Evolutionary conservation across 2,888 invertebrate species (phyloP).

Genomic region (Nyleta sp.): DNA sequence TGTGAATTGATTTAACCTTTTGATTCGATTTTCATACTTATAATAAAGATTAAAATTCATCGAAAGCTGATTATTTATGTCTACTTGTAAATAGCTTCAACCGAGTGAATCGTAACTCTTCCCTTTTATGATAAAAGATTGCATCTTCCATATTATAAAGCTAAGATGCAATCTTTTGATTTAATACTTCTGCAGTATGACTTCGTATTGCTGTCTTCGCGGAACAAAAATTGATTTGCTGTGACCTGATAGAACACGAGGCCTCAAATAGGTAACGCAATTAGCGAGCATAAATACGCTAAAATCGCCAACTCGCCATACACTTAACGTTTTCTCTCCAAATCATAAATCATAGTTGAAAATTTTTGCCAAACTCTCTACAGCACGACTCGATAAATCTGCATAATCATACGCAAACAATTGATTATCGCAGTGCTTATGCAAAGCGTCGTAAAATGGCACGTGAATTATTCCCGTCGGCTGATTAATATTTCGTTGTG

Average conservation of each 20-base stretch:
- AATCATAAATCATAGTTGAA: constrained; percentile 9
- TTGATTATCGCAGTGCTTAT: constrained; percentile 16
- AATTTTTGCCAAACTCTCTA: constrained; percentile 7
- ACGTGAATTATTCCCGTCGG: neutral
- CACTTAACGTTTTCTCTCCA: neutral
- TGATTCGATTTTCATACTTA: neutral
- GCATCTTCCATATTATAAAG: neutral
- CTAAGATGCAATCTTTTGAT: neutral
- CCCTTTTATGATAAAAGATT: constrained; percentile 1
- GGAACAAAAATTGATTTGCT: neutral
- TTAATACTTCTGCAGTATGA: neutral
- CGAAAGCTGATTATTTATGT: constrained; percentile 9
- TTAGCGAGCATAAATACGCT: neutral
- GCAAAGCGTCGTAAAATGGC: constrained; percentile 20
- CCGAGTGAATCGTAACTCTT: constrained; percentile 3
- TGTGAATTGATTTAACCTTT: constrained; percentile 5
- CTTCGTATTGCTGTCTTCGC: neutral
- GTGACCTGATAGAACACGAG: too few relatives aligned
- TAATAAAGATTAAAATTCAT: constrained; percentile 13
- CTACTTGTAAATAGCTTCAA: neutral
- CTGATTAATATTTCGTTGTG: constrained; percentile 30
- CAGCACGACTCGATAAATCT: constrained; percentile 14
- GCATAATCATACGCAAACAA: constrained; percentile 23
- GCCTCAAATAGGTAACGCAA: neutral
- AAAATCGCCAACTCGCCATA: neutral